phyloP scores from a whole-genome alignment of 2,113 vertebrate genomes.

The Oplegnathus fasciatus region DNA sequence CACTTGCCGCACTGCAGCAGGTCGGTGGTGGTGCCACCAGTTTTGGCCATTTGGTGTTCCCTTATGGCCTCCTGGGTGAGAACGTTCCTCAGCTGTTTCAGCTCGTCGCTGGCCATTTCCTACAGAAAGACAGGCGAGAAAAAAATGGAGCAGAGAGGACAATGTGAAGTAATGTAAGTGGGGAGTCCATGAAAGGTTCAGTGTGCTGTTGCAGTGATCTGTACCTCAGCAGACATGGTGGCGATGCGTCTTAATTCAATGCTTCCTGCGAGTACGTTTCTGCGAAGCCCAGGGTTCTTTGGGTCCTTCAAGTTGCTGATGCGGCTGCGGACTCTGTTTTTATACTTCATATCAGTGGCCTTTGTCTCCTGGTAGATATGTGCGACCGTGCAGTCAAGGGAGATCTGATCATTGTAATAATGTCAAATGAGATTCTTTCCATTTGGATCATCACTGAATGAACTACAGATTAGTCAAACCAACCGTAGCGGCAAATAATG shows the following conservation, averaged over 20 bases:
- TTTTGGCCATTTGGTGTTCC: conserved; percentile 99
- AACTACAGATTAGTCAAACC: background rate
- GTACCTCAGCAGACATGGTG: conserved; percentile 94
- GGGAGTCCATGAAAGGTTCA: background rate
- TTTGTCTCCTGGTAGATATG: conserved; percentile 96
- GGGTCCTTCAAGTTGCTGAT: conserved; percentile 99
- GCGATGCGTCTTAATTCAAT: conserved; percentile 90
- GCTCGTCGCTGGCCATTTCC: conserved; percentile 99
- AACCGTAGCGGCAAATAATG: background rate
- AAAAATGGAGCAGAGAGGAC: background rate
- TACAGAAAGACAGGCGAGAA: conserved; percentile 56
- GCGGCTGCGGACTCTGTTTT: conserved; percentile 95
- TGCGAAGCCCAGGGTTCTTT: conserved; percentile 93
- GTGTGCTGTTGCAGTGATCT: background rate
- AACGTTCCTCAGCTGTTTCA: conserved; percentile 92
- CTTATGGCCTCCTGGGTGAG: conserved; percentile 98
- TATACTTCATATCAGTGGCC: conserved; percentile 97
- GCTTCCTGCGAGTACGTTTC: conserved; percentile 91
- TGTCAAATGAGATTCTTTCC: background rate
- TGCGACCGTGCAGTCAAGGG: conserved; percentile 81
- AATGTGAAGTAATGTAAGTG: background rate
- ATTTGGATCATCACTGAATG: background rate
- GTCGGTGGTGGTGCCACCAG: conserved; percentile 92
- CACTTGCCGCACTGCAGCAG: conserved; percentile 97
- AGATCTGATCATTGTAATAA: background rate